Percentiles rank a stretch among this genome's conserved stretches.
These are phyloP conservation scores for Galbula dea DNA, from an alignment of 2,113 vertebrate species.

Conservation along the genomic window DNA sequence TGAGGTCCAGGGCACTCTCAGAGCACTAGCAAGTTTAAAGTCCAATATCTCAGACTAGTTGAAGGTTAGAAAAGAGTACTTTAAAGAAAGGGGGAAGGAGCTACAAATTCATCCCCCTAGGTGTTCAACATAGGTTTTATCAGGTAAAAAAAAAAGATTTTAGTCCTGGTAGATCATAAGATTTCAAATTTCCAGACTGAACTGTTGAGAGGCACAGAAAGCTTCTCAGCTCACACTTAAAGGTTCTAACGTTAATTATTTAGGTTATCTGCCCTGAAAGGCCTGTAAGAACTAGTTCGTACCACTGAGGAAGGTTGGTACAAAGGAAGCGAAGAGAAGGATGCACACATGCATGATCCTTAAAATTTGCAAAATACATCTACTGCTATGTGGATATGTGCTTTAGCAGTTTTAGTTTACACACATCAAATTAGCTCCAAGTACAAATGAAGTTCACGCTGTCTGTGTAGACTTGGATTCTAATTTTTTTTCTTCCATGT, in stretches of 20 bases:
- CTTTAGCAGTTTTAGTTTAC: neutral
- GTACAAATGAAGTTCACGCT: neutral
- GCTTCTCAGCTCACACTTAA: neutral
- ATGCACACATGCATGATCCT: accelerated
- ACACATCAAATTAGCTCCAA: neutral
- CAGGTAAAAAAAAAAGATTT: neutral
- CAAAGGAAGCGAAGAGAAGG: neutral
- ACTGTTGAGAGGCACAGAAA: neutral
- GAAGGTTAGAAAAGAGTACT: neutral
- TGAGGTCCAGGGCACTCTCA: neutral
- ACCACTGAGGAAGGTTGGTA: neutral
- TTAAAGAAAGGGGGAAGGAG: neutral
- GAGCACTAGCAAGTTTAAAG: conserved; percentile 1
- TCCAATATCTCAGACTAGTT: neutral
- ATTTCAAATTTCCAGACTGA: neutral
- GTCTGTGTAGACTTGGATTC: neutral
- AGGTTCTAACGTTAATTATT: neutral
- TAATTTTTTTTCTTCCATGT: neutral
- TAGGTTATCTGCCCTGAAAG: neutral
- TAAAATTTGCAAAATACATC: neutral
- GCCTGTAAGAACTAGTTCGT: neutral
- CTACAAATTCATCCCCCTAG: neutral
- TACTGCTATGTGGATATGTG: neutral
- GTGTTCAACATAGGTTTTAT: neutral
- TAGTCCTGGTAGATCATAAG: neutral